These are phyloP conservation scores for Anhinga anhinga DNA, from an alignment of 2,113 vertebrate genomes.

Conservation along the genomic window DNA sequence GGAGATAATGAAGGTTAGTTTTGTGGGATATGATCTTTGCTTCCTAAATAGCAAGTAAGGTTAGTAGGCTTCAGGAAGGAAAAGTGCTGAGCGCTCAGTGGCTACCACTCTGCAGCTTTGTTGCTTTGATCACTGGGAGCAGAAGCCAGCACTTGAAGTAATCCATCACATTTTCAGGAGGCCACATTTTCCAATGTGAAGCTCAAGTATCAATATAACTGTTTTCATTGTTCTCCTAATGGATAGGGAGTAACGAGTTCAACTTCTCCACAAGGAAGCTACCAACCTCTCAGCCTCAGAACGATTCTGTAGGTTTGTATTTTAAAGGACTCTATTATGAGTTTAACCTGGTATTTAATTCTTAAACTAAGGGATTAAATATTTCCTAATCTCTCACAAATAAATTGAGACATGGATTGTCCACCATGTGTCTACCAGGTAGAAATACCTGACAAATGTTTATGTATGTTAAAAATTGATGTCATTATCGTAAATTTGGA, in stretches of 20 bases:
- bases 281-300: background rate
- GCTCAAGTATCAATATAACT: background rate
- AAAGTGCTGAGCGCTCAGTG: background rate
- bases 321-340: background rate
- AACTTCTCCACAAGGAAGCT: background rate
- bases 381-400: background rate
- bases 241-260: background rate
- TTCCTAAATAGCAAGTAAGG: background rate
- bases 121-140: background rate
- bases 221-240: background rate
- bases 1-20: background rate
- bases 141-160: background rate
- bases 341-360: background rate
- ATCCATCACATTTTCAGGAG: accelerated
- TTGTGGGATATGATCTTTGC: background rate
- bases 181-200: background rate
- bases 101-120: background rate
- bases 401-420: background rate
- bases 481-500: background rate
- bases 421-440: background rate
- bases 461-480: background rate
- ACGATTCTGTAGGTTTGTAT: background rate
- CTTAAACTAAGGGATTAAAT: background rate
- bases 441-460: background rate
- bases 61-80: background rate